Percentiles rank a stretch among this genome's conserved stretches.
phyloP scores from a whole-genome alignment of 2,113 vertebrate species.

The Cyrtonyx montezumae region DNA sequence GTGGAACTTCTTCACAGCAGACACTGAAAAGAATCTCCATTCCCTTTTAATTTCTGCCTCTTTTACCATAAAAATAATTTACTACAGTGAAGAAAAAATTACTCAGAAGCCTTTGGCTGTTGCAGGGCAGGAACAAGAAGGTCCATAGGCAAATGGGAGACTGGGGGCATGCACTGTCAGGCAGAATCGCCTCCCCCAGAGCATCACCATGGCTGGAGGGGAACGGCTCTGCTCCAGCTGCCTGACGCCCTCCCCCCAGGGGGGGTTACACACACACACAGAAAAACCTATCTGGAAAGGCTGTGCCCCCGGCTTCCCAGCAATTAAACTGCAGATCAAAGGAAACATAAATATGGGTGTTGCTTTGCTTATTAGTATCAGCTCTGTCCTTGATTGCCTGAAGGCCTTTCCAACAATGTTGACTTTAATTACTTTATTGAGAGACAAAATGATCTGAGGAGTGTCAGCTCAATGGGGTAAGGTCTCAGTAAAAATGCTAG shows the following conservation, averaged over 20 bases:
- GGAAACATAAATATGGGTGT: background rate
- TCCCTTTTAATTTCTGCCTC: background rate
- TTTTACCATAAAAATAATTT: background rate
- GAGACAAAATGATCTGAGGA: slow-evolving; percentile 48
- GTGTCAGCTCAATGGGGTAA: slow-evolving; percentile 24
- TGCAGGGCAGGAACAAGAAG: background rate
- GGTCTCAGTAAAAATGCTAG: background rate
- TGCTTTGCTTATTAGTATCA: slow-evolving; percentile 34
- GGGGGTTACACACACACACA: no score
- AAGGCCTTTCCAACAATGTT: slow-evolving; percentile 20
- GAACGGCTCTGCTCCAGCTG: background rate
- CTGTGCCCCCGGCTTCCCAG: background rate
- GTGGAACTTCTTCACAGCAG: background rate
- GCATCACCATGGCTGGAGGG: accelerated
- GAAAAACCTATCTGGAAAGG: background rate
- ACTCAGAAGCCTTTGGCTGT: background rate
- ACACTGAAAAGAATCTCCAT: background rate
- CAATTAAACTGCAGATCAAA: slow-evolving; percentile 4
- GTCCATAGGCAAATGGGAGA: background rate
- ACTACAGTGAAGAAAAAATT: background rate
- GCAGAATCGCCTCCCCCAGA: background rate
- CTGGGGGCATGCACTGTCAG: background rate
- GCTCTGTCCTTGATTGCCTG: background rate
- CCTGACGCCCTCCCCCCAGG: background rate
- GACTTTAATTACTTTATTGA: slow-evolving; percentile 66